phyloP scores from a whole-genome alignment of 2,888 invertebrate species.

The Dermolepida albohirtum region DNA sequence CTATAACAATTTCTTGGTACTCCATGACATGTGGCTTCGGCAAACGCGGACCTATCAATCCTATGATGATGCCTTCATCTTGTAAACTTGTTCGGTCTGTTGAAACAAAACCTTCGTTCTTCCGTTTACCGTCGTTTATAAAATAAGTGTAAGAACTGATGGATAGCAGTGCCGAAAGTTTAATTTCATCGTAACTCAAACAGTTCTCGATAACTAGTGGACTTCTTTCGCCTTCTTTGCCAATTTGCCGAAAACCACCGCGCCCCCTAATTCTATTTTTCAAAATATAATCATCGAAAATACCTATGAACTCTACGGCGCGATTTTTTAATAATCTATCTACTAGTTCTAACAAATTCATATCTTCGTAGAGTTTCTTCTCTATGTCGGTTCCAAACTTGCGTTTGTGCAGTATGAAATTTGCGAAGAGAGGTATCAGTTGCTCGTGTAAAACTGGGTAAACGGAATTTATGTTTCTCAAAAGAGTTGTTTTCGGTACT shows the following conservation, averaged over 20 bases:
- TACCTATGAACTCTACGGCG: conserved; percentile 65
- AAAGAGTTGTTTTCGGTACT: conserved; percentile 48
- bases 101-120: conserved; percentile 66
- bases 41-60: conserved; percentile 66
- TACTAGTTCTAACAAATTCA: conserved; percentile 66
- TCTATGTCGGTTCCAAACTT: conserved; percentile 53
- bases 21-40: conserved; percentile 67
- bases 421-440: conserved; percentile 71
- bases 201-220: conserved; percentile 66
- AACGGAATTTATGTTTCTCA: conserved; percentile 68
- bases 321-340: conserved; percentile 68
- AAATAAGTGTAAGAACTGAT: conserved; percentile 70
- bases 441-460: conserved; percentile 79
- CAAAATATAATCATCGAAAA: conserved; percentile 51
- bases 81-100: conserved; percentile 61
- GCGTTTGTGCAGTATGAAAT: conserved; percentile 74
- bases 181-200: conserved; percentile 72
- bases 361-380: conserved; percentile 61
- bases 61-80: conserved; percentile 67
- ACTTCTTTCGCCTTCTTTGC: conserved; percentile 64
- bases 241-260: conserved; percentile 69
- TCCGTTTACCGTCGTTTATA: conserved; percentile 69
- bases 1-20: conserved; percentile 65
- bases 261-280: conserved; percentile 63
- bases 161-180: conserved; percentile 69